These are phyloP conservation scores for Aleadryas rufinucha DNA, from an alignment of 2,113 vertebrate species.

Conservation along the genomic window DNA sequence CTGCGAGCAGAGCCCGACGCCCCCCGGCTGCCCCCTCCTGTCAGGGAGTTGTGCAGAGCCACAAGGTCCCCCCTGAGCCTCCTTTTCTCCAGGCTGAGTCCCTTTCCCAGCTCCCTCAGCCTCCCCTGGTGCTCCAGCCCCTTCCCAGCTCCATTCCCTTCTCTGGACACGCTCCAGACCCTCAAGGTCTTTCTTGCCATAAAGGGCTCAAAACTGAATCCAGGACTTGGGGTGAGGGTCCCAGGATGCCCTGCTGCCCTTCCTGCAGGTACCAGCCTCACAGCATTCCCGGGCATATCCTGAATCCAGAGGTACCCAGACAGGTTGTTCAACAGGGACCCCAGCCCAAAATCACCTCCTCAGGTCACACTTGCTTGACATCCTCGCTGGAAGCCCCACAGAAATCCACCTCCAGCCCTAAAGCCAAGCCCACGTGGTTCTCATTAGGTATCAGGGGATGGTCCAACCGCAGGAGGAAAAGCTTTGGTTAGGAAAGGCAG, in stretches of 20 bases:
- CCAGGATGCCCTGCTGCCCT: neutral
- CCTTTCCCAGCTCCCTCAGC: neutral
- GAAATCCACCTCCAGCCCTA: fast-evolving
- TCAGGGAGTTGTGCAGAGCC: neutral
- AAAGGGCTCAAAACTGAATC: neutral
- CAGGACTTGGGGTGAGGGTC: neutral
- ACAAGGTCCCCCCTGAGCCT: neutral
- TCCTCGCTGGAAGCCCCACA: neutral
- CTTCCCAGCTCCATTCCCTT: neutral
- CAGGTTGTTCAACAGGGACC: neutral
- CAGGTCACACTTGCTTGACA: neutral
- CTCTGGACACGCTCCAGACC: neutral
- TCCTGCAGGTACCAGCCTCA: neutral
- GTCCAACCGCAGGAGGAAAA: neutral
- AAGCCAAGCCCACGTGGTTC: neutral
- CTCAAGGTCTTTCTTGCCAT: neutral
- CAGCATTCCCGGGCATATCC: fast-evolving
- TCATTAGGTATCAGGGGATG: fast-evolving
- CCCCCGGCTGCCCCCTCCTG: neutral
- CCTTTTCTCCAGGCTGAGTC: neutral
- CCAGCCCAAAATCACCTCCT: neutral
- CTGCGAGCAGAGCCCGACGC: neutral
- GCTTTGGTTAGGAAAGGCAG: neutral
- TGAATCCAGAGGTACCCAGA: neutral
- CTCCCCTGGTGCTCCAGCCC: neutral